Conservation (phyloP, 2,113 vertebrate genomes). For the Myrmophylax atrothorax region DNA sequence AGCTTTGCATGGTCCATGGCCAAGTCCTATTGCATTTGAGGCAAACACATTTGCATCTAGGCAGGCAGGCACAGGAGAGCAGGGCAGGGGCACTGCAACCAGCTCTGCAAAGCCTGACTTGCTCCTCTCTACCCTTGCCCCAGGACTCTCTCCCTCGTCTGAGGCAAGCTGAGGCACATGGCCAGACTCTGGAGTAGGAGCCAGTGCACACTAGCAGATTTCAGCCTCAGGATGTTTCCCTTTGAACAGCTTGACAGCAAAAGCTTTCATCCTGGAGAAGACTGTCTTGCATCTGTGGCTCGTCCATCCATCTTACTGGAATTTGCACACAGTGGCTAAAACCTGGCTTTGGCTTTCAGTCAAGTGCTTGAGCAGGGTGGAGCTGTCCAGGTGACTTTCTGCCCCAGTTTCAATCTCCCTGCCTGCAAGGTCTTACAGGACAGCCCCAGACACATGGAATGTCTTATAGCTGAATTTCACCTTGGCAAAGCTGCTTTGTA, state of each 20-base stretch:
- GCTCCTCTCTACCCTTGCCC: neutral
- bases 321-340: neutral
- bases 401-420: neutral
- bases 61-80: neutral
- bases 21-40: neutral
- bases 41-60: accelerated
- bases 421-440: neutral
- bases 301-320: accelerated
- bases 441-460: neutral
- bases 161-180: neutral
- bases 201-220: neutral
- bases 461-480: neutral
- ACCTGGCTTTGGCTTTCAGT: neutral
- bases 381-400: neutral
- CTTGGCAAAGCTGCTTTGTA: slow-evolving; percentile 13
- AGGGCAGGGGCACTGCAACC: neutral
- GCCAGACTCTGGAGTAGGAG: neutral
- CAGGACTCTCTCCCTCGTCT: neutral
- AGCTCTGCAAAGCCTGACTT: neutral
- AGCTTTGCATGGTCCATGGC: neutral
- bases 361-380: accelerated
- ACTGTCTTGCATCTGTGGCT: neutral
- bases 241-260: neutral
- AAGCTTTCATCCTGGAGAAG: neutral
- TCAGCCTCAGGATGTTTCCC: neutral